phyloP scores from a whole-genome alignment of 2,113 vertebrate species.

The Dissostichus mawsoni region DNA sequence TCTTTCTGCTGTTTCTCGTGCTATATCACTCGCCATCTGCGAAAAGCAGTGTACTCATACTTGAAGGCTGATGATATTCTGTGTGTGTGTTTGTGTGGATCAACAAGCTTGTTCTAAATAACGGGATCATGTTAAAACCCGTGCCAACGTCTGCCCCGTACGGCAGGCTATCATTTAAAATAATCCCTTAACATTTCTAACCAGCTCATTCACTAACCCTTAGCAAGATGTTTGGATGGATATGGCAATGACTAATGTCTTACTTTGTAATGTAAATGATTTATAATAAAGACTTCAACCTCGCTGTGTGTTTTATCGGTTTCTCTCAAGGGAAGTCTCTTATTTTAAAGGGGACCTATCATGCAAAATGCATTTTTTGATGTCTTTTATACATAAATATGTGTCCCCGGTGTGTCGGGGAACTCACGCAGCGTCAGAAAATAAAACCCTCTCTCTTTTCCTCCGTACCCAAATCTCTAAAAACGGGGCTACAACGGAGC shows the following conservation, averaged over 20 bases:
- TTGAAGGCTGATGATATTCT: slow-evolving; percentile 48
- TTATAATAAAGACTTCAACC: slow-evolving; percentile 79
- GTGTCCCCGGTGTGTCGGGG: too few relatives aligned
- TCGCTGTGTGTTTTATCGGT: not conserved
- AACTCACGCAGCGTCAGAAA: too few relatives aligned
- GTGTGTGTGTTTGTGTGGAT: slow-evolving; percentile 29
- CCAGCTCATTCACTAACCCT: slow-evolving; percentile 31
- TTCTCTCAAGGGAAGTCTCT: not conserved
- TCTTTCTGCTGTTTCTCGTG: slow-evolving; percentile 3
- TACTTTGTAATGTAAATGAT: slow-evolving; percentile 77
- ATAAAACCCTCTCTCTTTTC: too few relatives aligned
- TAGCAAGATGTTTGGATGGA: slow-evolving; percentile 44
- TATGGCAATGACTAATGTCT: slow-evolving; percentile 56
- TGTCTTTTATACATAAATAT: too few relatives aligned
- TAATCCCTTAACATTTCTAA: slow-evolving; percentile 27
- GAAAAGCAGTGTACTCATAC: slow-evolving; percentile 30
- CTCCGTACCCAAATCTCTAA: too few relatives aligned
- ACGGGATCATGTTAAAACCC: slow-evolving; percentile 28
- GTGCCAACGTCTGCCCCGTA: slow-evolving; percentile 45
- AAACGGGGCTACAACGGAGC: too few relatives aligned
- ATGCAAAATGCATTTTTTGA: too few relatives aligned
- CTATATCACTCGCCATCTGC: slow-evolving; percentile 11
- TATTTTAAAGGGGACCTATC: not conserved
- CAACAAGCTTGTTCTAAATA: not conserved
- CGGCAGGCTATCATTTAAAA: slow-evolving; percentile 10